Conservation (phyloP, 2,113 vertebrate species). For the Saccopteryx bilineata region DNA sequence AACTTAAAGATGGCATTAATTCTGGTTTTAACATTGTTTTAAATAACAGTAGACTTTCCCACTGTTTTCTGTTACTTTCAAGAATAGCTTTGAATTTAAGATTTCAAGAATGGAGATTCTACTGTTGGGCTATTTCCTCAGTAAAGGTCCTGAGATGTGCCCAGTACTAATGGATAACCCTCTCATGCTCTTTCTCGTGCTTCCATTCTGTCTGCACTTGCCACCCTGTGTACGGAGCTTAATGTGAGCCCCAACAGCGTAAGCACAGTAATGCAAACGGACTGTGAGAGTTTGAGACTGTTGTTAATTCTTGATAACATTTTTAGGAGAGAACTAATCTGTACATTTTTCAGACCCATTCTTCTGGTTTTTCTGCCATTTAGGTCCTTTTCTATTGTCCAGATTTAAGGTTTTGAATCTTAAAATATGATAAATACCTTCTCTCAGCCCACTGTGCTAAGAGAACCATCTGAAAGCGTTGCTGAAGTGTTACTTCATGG, state of each 20-base stretch:
- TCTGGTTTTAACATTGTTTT: slow-evolving; percentile 45
- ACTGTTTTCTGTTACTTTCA: neutral
- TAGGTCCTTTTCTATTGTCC: neutral
- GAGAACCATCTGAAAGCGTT: neutral
- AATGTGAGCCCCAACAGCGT: neutral
- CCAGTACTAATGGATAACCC: neutral
- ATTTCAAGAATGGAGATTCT: slow-evolving; percentile 39
- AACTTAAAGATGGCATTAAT: slow-evolving; percentile 16
- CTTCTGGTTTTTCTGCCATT: slow-evolving; percentile 1
- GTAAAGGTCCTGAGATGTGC: slow-evolving; percentile 13
- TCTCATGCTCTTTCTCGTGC: neutral
- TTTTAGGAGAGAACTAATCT: slow-evolving; percentile 22
- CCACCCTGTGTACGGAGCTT: neutral
- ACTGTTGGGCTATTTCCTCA: slow-evolving; percentile 38
- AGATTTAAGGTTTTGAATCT: slow-evolving; percentile 21
- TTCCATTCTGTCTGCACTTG: neutral
- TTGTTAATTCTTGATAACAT: neutral
- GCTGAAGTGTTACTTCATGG: slow-evolving; percentile 2
- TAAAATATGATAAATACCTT: neutral
- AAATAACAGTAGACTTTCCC: slow-evolving; percentile 1
- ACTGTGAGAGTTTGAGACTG: slow-evolving; percentile 10
- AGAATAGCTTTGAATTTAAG: slow-evolving; percentile 30
- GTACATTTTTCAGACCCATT: neutral
- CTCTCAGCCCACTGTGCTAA: slow-evolving; percentile 13
- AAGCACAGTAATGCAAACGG: neutral